phyloP scores from a whole-genome alignment of 2,888 invertebrate genomes.

The Octonoba sinensis region DNA sequence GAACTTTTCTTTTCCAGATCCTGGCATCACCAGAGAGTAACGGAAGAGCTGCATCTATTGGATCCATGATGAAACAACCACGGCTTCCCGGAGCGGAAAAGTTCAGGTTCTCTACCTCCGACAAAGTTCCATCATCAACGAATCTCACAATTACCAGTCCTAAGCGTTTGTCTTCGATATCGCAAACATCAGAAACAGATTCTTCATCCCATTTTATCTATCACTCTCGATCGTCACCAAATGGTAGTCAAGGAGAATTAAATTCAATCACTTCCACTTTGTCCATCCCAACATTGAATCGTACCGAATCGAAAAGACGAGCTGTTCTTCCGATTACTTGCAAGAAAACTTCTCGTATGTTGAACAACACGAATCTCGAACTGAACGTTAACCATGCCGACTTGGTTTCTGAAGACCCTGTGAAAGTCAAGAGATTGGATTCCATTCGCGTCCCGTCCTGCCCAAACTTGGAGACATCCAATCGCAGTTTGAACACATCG shows the following conservation, averaged over 20 bases:
- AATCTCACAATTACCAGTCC: constrained; percentile 5
- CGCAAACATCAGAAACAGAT: constrained; percentile 16
- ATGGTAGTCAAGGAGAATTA: constrained; percentile 39
- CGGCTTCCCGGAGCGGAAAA: constrained; percentile 63
- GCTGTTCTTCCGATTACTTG: constrained; percentile 64
- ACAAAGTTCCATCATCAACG: constrained; percentile 12
- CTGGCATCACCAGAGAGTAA: constrained; percentile 27
- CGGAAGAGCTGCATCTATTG: not conserved
- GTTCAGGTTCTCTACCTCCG: constrained; percentile 55
- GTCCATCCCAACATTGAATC: constrained; percentile 29
- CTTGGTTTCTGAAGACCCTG: constrained; percentile 22
- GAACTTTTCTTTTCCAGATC: constrained; percentile 25
- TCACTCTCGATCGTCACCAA: constrained; percentile 39
- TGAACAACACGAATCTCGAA: constrained; percentile 57
- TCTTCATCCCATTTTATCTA: constrained; percentile 22
- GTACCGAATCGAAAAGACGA: constrained; percentile 51
- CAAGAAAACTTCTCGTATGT: constrained; percentile 63
- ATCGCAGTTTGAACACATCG: constrained; percentile 38
- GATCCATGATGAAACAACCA: constrained; percentile 62
- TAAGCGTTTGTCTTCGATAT: not conserved
- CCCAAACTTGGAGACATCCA: constrained; percentile 38
- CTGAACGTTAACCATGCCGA: constrained; percentile 51
- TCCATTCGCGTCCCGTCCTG: constrained; percentile 39
- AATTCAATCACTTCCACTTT: constrained; percentile 21
- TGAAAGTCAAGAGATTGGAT: constrained; percentile 18